Evolutionary conservation across 2,888 invertebrate genomes (phyloP), one percentile per base, ranked within the genome.

Genomic region (Neoaliturus tenellus): DNA sequence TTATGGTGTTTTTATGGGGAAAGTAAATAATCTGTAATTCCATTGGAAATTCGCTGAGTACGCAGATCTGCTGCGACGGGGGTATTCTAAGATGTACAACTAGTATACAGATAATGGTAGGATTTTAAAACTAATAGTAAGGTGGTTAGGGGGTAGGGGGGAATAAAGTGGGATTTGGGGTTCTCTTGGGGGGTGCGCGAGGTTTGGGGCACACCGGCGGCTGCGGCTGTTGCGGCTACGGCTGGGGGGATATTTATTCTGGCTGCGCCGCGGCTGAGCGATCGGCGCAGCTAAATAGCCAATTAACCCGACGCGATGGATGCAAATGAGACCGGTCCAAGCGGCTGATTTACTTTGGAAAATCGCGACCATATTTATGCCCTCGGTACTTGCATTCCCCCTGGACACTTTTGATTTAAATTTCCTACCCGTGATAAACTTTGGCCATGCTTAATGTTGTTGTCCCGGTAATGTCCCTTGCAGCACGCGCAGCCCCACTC

Each of bases 301-400:
- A 80, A 80, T 80, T 80, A 80, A 80, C 55, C 80, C 48, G 80
- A 62, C 58, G 35, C 25, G 58, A 35, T 55, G 62, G 35, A 80
- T 80, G 58, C 80, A 80, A 80, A 80, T 51, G 48, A 80, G 80
- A 80, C 80, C 80, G 80, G 80, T 80, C 80, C 80, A 33, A 35
- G 58, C 51, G 51, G 48, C 80, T 80, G 80, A 80, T 80, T 80
- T 80, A 80, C 48, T 80, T 80, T 55, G 20, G 33, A 33, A 51
- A 48, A 51, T 51, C 35, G 51, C 80, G 80, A 51, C 80, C 33
- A 55, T 48, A 80, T 80, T 80, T 48, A 80, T 51, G 80, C 55
- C 39, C 33, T 69, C 69, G 33, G 69, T 69, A 69, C 62, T 62
- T 31, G 62, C 62, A 28, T 62, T 28, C 62, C 62, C 62, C 14